phyloP scores from a whole-genome alignment of 2,113 vertebrate species.

The Anolis sagrei region DNA sequence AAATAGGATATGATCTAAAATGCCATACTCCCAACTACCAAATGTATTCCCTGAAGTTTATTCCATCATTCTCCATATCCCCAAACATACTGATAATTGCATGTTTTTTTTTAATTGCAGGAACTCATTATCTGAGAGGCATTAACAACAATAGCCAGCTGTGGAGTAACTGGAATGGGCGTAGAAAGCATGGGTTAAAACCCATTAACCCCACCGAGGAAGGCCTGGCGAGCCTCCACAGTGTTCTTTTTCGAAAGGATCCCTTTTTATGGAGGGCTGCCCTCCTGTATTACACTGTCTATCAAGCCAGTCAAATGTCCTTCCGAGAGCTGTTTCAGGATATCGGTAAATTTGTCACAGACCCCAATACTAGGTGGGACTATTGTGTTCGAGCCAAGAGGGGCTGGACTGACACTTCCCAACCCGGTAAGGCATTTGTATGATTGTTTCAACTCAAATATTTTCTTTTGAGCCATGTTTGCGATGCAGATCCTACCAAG shows the following conservation, averaged over 20 bases:
- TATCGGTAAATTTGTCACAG: slow-evolving; percentile 87
- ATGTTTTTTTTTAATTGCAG: slow-evolving; percentile 64
- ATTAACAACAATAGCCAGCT: slow-evolving; percentile 93
- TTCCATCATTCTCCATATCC: background rate
- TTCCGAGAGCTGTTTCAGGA: slow-evolving; percentile 88
- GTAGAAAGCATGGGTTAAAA: slow-evolving; percentile 84
- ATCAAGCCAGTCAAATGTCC: slow-evolving; percentile 89
- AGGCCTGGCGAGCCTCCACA: slow-evolving; percentile 93
- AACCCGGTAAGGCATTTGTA: slow-evolving; percentile 79
- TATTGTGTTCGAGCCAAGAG: slow-evolving; percentile 95
- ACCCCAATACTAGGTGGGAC: slow-evolving; percentile 93
- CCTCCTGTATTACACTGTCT: slow-evolving; percentile 93
- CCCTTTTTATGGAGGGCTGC: slow-evolving; percentile 94
- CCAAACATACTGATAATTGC: background rate
- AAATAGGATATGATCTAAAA: background rate
- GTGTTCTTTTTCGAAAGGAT: slow-evolving; percentile 91
- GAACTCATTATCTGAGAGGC: slow-evolving; percentile 93
- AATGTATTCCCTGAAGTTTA: background rate
- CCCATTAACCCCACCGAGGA: slow-evolving; percentile 95
- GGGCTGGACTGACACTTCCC: slow-evolving; percentile 89
- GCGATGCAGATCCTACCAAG: background rate
- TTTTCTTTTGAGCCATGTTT: background rate
- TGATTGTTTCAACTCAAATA: background rate
- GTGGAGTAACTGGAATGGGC: slow-evolving; percentile 83
- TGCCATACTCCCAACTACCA: background rate